Base-by-base conservation (phyloP, 2,888 invertebrate genomes). In the Caenorhabditis angaria region DNA sequence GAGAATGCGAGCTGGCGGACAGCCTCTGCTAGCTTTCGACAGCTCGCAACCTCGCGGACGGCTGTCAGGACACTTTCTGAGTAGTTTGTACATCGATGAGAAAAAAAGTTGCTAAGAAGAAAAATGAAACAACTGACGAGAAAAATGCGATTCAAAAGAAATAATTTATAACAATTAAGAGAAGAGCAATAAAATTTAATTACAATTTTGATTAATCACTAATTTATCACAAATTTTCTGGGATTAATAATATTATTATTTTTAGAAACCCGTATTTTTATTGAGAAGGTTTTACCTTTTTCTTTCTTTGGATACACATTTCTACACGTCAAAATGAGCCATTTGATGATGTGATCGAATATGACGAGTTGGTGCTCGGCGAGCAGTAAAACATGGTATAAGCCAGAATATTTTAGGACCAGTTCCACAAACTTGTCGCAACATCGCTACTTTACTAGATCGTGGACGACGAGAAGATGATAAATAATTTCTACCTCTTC, bases 361-460 rank as follows among this genome's bases (percentile, higher is more conserved):
- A 50, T 69, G 69, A 14, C 69, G 61, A 6, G 69, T 56, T 18
- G 41, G 2, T 8, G 68, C 25, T 48, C 64, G 63, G 47, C 57
- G 63, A 2, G 63, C 62, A 0, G 90, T 56, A 4, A 51, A 50
- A 85, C 93, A 92, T 32, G 93, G 93, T 82, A 93, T 89, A 56
- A 93, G 88, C 93, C 93, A 93, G 8, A 91, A 88, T 0, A 91
- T 85, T 1, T 92, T 92, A 88, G 92, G 92, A 61, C 92, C 89
- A 83, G 91, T 90, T 22, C 93, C 93, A 88, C 93, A 93, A 14
- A 93, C 93, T 89, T 93, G 93, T 50, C 92, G 91, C 61, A 93
- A 88, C 58, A 93, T 89, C 51, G 91, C 90, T 87, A 92, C 90
- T 81, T 91, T 72, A 51, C 70, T 74, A 18, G 64, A 55, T 25